Percentiles rank a stretch among this genome's conserved stretches.
Evolutionary conservation across 1,140 invertebrate genomes (phyloP).

Genomic region (Diabrotica virgifera): DNA sequence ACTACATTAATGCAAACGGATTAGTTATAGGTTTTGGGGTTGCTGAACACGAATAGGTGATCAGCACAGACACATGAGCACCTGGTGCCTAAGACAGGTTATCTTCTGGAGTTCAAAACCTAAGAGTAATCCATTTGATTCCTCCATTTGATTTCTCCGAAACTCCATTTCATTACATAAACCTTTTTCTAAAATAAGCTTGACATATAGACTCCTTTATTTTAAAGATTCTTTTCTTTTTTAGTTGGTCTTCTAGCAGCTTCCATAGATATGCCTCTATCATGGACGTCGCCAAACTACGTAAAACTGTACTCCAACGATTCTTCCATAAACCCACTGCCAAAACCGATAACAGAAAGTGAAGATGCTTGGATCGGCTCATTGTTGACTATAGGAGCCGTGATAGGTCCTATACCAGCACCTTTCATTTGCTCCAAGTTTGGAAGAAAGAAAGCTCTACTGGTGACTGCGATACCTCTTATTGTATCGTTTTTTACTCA

Average conservation of each 20-base stretch:
- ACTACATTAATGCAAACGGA: too few species aligned
- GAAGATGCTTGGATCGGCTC: constrained; percentile 77
- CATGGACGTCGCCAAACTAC: constrained; percentile 69
- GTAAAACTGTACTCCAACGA: constrained; percentile 49
- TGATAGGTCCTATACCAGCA: constrained; percentile 53
- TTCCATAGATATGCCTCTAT: constrained; percentile 60
- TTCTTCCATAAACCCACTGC: constrained; percentile 33
- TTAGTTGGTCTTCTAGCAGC: constrained; percentile 63
- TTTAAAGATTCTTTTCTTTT: constrained; percentile 22
- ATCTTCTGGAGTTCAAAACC: too few species aligned
- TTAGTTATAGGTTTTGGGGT: too few species aligned
- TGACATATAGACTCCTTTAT: not conserved
- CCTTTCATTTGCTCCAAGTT: constrained; percentile 42
- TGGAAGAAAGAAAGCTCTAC: constrained; percentile 51
- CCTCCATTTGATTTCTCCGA: too few species aligned
- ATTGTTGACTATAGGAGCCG: constrained; percentile 71
- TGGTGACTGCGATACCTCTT: constrained; percentile 44
- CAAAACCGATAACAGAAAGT: constrained; percentile 45
- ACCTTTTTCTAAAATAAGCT: not conserved
- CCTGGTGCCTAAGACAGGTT: too few species aligned
- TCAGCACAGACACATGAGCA: too few species aligned
- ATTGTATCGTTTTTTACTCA: constrained; percentile 47
- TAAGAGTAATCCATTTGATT: too few species aligned
- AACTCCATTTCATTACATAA: too few species aligned
- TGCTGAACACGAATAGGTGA: too few species aligned